Evolutionary conservation across 2,113 vertebrate species (phyloP).

Genomic region (Eulemur macaco): DNA sequence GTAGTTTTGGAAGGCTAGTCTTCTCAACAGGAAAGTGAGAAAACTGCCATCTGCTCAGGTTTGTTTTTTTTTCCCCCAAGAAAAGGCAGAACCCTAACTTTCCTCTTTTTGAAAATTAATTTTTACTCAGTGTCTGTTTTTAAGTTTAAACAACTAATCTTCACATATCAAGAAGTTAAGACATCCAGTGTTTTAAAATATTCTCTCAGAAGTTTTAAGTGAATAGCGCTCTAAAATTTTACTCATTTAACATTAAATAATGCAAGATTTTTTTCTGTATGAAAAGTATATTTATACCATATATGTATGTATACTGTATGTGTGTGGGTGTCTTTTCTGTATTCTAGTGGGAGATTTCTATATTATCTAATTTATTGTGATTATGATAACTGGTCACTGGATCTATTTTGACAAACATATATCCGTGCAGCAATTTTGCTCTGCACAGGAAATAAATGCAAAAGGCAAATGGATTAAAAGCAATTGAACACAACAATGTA

Average conservation of each 20-base stretch:
- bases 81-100: neutral
- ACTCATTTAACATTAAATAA: neutral
- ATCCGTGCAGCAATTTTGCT: neutral
- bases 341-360: neutral
- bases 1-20: neutral
- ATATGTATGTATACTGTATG: neutral
- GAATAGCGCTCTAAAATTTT: neutral
- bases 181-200: neutral
- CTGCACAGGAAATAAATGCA: neutral
- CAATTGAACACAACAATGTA: neutral
- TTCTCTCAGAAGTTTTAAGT: neutral
- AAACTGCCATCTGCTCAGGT: neutral
- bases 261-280: neutral
- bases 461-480: neutral
- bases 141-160: neutral
- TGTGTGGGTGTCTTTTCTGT: neutral
- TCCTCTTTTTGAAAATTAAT: neutral
- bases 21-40: neutral
- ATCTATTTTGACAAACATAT: neutral
- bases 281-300: neutral
- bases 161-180: neutral
- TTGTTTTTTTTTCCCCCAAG: neutral
- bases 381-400: neutral
- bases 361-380: neutral
- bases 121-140: slow-evolving; percentile 4